Evolutionary conservation across 35 echinoderm and acorn worm genomes (phyloP), one percentile per base, ranked within the genome.

Genomic region (Anneissia japonica): DNA sequence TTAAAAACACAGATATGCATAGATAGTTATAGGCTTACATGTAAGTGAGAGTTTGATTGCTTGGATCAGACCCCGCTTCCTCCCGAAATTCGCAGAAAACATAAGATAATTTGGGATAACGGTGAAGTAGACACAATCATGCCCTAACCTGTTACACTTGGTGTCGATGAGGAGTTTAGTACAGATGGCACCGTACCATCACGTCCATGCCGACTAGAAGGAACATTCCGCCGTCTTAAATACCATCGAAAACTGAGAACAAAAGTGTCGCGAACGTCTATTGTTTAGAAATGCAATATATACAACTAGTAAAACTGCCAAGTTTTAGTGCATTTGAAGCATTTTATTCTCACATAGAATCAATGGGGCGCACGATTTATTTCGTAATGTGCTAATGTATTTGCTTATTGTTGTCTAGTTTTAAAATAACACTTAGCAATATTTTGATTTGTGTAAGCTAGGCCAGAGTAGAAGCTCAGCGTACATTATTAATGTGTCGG

Each of bases 281-380:
- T 64, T 64, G 51, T 64, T 64, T 64, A 64, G 51, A 64, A 64
- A 64, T 64, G 19, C 19, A 64, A 64, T 64, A 64, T 64, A 64
- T 64, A 64, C 51, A 64, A 64, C 51, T 64, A 64, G 51, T 64
- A 64, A 64, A 64, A 64, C 51, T 64, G 51, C 51, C 51, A 64
- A 64, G 51, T 64, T 64, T 64, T 64, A 64, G 21, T 64, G 51
- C 51, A 64, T 4, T 64, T 2, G 26, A 23, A 64, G 51, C 51
- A 23, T 64, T 64, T 64, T 64, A 64, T 64, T 64, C 26, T 23
- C 21, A 43, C 4, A 43, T 43, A 2, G 7, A 16, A 16, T 64
- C 51, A 64, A 64, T 64, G 51, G 51, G 21, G 51, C 51, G 9
- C 51, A 64, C 51, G 51, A 64, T 64, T 64, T 64, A 2, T 26